A percentile compares a stretch with the other conserved stretches of the same genome.
These are phyloP conservation scores for Stictocephala bisonia DNA, from an alignment of 2,888 invertebrate species.

Conservation along the genomic window DNA sequence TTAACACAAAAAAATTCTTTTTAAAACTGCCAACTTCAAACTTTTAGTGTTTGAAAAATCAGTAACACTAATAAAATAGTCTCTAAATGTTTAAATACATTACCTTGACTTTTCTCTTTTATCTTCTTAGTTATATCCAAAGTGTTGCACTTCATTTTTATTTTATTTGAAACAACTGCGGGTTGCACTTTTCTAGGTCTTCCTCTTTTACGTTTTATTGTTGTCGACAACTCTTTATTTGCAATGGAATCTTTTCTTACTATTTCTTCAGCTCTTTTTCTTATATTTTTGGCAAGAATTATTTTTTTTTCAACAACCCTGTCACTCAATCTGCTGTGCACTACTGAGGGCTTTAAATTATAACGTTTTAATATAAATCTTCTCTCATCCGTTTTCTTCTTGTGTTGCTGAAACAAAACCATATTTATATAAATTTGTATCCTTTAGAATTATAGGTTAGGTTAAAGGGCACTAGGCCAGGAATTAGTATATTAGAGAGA, in stretches of 20 bases:
- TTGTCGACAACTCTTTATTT: background rate
- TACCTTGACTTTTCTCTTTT: no score
- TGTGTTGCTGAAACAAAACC: background rate
- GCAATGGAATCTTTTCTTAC: slow-evolving; percentile 1
- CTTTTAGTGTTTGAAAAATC: no score
- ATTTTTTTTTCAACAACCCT: background rate
- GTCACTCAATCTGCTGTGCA: background rate
- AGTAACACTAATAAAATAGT: no score
- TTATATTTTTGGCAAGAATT: slow-evolving; percentile 16
- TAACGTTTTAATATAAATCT: background rate
- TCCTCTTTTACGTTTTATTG: background rate
- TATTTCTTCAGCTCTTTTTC: slow-evolving; percentile 10
- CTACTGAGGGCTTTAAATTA: background rate
- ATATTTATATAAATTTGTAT: background rate
- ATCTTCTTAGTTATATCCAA: no score
- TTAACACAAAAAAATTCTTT: no score
- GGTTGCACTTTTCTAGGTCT: background rate
- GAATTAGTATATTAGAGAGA: no score
- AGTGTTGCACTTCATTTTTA: no score
- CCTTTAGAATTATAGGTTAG: no score
- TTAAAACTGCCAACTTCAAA: no score
- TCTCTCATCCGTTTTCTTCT: background rate
- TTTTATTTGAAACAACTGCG: no score
- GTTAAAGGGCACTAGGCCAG: no score
- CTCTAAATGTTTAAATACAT: no score